Evolutionary conservation across 2,888 invertebrate genomes (phyloP), one percentile per base, ranked within the genome.

Genomic region (Resseliella maxima): DNA sequence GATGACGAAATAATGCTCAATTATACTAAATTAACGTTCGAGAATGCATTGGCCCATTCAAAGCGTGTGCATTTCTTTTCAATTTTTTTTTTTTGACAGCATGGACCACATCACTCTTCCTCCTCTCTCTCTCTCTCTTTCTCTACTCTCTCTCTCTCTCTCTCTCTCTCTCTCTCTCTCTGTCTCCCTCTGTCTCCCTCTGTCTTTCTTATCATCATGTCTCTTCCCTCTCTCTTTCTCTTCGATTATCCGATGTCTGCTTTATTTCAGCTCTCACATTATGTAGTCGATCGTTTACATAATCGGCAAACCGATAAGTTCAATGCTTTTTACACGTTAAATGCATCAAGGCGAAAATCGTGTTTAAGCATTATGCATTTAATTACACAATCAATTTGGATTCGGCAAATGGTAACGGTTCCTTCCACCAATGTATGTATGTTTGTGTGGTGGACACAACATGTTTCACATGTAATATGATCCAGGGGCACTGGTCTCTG

Each of bases 291-390:
- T 27, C 10, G 72, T 72, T 72, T 72, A 35, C 72, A 72, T 72
- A 72, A 72, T 72, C 31, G n/a, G n/a, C 31, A 35, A 31, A n/a
- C n/a, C n/a, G 72, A 72, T 31, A 72, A 72, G 72, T 72, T 72
- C 72, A 72, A 72, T 72, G 31, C 31, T 72, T 72, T 72, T 72
- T 31, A 31, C 72, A 72, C 31, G 31, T 72, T 31, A 72, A 72
- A 72, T 59, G 50, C 12, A 21, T 21, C 15, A 18, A 15, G 59
- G 24, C 15, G 31, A 12, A 72, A 72, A 72, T 72, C 72, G 72
- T 72, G 72, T 31, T 27, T 31, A 72, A 72, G 35, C 72, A 72
- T 72, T 31, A 72, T 72, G 31, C 31, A 31, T 72, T 31, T 72
- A 31, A 72, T 72, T 72, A 35, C 72, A 35, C 72, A 72, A 72